phyloP scores from a whole-genome alignment of 2,888 invertebrate genomes.

The Allolobophora icterica region DNA sequence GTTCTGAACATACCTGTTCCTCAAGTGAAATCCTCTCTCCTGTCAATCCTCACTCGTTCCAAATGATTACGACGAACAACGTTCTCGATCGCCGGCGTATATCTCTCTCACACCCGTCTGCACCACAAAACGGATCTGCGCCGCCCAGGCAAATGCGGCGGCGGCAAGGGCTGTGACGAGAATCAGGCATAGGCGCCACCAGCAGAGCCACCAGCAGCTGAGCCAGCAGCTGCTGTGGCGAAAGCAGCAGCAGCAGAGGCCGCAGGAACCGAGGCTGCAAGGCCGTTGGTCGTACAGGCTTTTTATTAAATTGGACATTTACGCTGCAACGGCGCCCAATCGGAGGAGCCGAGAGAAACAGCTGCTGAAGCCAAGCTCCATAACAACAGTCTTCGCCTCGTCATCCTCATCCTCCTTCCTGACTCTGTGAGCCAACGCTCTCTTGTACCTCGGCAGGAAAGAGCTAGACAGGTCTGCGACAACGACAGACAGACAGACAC shows the following conservation, averaged over 20 bases:
- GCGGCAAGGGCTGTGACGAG: not conserved
- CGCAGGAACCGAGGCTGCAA: not conserved
- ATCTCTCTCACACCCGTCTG: not conserved
- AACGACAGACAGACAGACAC: no score
- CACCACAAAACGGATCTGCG: not conserved
- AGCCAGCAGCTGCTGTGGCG: not conserved
- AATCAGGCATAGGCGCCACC: not conserved
- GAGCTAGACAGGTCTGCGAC: no score
- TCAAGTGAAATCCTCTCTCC: not conserved
- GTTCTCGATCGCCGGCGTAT: not conserved
- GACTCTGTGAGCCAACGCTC: no score
- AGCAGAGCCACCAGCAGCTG: not conserved
- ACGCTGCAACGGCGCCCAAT: not conserved
- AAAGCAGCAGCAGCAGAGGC: not conserved
- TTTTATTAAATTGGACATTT: constrained; percentile 12
- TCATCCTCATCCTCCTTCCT: no score
- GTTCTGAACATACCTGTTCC: not conserved
- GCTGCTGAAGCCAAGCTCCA: not conserved
- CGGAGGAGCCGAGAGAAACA: not conserved
- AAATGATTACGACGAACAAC: not conserved
- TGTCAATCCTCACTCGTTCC: not conserved
- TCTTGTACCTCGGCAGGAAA: no score
- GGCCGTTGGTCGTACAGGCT: not conserved
- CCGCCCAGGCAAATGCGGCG: not conserved
- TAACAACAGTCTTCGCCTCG: not conserved